phyloP scores from a whole-genome alignment of 2,113 vertebrate genomes.

The Bungarus multicinctus region DNA sequence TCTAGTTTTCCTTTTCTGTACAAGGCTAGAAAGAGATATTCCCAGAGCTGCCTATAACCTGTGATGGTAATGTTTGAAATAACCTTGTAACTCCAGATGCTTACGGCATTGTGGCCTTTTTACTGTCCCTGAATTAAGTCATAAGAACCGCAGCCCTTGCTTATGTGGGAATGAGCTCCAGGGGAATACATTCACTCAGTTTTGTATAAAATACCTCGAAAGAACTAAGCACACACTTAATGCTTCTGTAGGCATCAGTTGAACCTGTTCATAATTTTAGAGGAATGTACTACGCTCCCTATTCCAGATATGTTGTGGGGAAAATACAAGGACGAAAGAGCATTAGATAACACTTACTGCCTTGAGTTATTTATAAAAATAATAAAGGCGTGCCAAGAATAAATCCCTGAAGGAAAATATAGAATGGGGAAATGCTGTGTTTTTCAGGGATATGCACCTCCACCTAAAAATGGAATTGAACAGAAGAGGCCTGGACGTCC shows the following conservation, averaged over 20 bases:
- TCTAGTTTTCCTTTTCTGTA: background rate
- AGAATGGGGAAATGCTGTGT: background rate
- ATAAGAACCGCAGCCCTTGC: background rate
- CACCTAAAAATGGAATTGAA: conserved; percentile 95
- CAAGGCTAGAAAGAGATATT: background rate
- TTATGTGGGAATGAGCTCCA: background rate
- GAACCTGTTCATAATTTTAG: background rate
- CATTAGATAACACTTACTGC: background rate
- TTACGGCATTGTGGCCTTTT: background rate
- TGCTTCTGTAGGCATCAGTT: background rate
- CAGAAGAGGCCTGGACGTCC: conserved; percentile 93
- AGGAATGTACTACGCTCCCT: background rate
- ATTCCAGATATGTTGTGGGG: background rate
- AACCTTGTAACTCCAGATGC: background rate
- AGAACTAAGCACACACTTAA: background rate
- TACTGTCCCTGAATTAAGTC: background rate
- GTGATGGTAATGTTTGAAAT: background rate
- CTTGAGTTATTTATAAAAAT: background rate
- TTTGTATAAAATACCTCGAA: background rate
- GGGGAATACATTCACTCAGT: too few species aligned
- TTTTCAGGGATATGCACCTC: conserved; percentile 86
- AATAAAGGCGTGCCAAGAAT: background rate
- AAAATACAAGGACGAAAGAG: background rate
- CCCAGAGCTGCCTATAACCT: background rate
- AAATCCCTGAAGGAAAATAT: background rate